Base-by-base conservation (phyloP, 2,113 vertebrate genomes). In the Poeciliopsis occidentalis region DNA sequence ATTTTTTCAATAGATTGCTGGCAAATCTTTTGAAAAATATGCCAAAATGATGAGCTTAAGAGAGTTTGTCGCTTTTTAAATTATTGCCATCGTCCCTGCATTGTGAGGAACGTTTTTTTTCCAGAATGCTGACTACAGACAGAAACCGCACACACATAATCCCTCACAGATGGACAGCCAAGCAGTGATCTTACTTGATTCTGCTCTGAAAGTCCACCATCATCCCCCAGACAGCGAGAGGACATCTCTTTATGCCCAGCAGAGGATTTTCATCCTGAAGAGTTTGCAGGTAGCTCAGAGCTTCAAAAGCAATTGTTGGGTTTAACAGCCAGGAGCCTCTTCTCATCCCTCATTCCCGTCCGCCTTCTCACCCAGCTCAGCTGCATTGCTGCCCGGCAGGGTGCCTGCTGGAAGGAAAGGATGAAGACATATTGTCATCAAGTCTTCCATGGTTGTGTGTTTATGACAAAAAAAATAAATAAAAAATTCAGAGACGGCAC, bases 281-380 rank as follows among this genome's bases (percentile, higher is more conserved):
- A 73, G 64, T 72, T 76, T 1, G 75, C 83, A 77, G 71, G 84
- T 75, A 76, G 73, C 80, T 85, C 73, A 39, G 72, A 71, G 80
- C 70, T 64, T 82, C 77, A 77, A 74, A 73, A 39, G 74, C 67
- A 12, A 47, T 72, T 88, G 76, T 78, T 26, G 32, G 65, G 69
- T 69, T 81, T 78, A 63, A 60, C 67, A 80, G 85, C 88, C 77
- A 85, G 88, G 83, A 76, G 88, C 85, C 83, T 87, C 78, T 72
- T 78, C 79, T 67, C 72, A 71, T 68, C 65, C 65, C 75, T 57
- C 34, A 4, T 75, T 69, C 76, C 78, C 26, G 72, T 57, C 73
- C 60, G 47, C 57, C 69, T 74, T 1, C 12, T 64, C 74, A 61
- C 74, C 81, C 74, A 85, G 85, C 81, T 73, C 37, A 22, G n/a